Conservation (phyloP, 2,888 invertebrate species). For the Sphecodes monilicornis region DNA sequence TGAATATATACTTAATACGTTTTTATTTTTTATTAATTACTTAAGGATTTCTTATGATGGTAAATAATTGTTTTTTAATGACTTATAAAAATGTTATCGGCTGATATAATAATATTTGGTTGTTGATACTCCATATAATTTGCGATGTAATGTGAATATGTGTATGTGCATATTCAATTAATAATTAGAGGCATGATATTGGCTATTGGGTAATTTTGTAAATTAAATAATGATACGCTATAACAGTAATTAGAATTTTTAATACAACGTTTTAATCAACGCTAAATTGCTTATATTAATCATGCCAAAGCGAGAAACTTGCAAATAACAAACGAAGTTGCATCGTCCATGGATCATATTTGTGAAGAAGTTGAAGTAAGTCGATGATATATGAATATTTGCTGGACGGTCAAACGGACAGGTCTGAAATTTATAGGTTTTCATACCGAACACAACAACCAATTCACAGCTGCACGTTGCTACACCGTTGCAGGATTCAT, state of each 20-base stretch:
- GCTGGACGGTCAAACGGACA: slow-evolving; percentile 18
- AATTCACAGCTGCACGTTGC: background rate
- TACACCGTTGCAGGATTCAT: background rate
- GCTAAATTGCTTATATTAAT: background rate
- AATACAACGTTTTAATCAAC: background rate
- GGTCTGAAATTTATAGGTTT: slow-evolving; percentile 1
- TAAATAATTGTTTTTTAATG: no score
- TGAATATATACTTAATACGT: no score
- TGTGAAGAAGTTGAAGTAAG: background rate
- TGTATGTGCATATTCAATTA: background rate
- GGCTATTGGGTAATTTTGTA: no score
- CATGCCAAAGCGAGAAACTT: background rate
- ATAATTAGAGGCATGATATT: background rate
- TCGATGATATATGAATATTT: slow-evolving; percentile 23
- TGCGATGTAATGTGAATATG: no score
- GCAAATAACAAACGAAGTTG: background rate
- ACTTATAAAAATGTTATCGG: no score
- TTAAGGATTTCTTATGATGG: no score
- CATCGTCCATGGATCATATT: background rate
- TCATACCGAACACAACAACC: background rate
- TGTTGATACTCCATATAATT: no score
- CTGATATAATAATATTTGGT: no score
- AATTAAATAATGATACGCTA: background rate
- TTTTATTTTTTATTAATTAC: no score
- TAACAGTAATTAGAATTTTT: background rate